These are phyloP conservation scores for Drosophila elegans DNA, from an alignment of 1,140 invertebrate species.

Conservation along the genomic window DNA sequence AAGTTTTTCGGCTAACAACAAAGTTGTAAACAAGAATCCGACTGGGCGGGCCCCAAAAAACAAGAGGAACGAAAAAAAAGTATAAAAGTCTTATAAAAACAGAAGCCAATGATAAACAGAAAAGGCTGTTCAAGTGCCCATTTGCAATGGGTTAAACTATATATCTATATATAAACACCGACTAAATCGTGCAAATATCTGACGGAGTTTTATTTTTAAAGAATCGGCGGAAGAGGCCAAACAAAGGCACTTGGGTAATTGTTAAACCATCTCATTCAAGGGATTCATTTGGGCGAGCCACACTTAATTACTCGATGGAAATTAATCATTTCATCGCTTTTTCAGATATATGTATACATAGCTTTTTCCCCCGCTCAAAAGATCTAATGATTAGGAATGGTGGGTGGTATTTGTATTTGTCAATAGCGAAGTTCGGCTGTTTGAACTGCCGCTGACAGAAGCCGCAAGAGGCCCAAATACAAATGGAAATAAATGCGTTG, in stretches of 20 bases:
- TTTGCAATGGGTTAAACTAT: conserved; percentile 5
- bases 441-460: conserved; percentile 42
- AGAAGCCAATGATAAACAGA: conserved; percentile 40
- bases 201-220: conserved; percentile 42
- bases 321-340: conserved; percentile 45
- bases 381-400: conserved; percentile 4
- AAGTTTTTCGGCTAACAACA: conserved; percentile 42
- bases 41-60: conserved; percentile 17
- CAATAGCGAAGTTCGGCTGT: conserved; percentile 42
- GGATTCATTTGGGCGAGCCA: conserved; percentile 5
- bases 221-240: not conserved
- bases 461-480: conserved; percentile 1
- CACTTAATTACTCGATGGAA: conserved; percentile 38
- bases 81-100: conserved; percentile 25
- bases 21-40: conserved; percentile 43
- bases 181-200: conserved; percentile 14
- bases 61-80: not conserved
- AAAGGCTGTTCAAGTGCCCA: conserved; percentile 32
- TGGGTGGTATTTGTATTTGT: conserved; percentile 15
- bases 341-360: not conserved
- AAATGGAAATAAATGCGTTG: conserved; percentile 47
- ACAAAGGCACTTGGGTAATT: conserved; percentile 29
- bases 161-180: conserved; percentile 13
- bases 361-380: not conserved
- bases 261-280: conserved; percentile 16